phyloP scores from a whole-genome alignment of 2,888 invertebrate genomes.

The Diachrysia chrysitis region DNA sequence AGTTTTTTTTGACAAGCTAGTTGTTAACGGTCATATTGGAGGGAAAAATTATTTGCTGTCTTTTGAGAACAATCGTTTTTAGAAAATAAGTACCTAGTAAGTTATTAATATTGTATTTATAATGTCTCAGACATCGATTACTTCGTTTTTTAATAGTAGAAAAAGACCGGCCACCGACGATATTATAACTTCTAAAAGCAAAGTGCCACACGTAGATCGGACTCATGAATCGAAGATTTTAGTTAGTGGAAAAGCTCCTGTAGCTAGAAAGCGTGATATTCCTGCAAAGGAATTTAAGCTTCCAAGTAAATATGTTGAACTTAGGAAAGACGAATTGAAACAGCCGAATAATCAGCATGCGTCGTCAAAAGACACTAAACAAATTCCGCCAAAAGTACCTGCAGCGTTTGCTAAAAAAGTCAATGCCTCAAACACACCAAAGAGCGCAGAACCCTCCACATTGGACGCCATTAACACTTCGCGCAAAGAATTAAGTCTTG shows the following conservation, averaged over 20 bases:
- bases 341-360: constrained; percentile 19
- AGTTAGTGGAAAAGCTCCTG: constrained; percentile 57
- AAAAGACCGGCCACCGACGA: constrained; percentile 93
- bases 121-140: constrained; percentile 94
- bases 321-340: constrained; percentile 24
- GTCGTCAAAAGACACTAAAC: constrained; percentile 26
- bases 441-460: constrained; percentile 62
- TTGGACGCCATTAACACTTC: constrained; percentile 82
- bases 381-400: constrained; percentile 35
- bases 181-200: constrained; percentile 86
- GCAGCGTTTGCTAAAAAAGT: constrained; percentile 76
- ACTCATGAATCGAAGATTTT: constrained; percentile 67
- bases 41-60: constrained; percentile 59
- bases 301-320: constrained; percentile 25
- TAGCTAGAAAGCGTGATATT: constrained; percentile 57
- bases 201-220: constrained; percentile 78
- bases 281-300: constrained; percentile 40
- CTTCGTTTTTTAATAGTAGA: constrained; percentile 93
- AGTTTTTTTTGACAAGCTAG: neutral
- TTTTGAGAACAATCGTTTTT: neutral
- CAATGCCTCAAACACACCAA: constrained; percentile 72
- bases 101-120: constrained; percentile 13
- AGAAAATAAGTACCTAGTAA: constrained; percentile 10
- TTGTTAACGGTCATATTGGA: constrained; percentile 60
- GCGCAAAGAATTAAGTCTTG: constrained; percentile 91